Base-by-base conservation (phyloP, 1,140 invertebrate species). In the Drosophila arawakana region DNA sequence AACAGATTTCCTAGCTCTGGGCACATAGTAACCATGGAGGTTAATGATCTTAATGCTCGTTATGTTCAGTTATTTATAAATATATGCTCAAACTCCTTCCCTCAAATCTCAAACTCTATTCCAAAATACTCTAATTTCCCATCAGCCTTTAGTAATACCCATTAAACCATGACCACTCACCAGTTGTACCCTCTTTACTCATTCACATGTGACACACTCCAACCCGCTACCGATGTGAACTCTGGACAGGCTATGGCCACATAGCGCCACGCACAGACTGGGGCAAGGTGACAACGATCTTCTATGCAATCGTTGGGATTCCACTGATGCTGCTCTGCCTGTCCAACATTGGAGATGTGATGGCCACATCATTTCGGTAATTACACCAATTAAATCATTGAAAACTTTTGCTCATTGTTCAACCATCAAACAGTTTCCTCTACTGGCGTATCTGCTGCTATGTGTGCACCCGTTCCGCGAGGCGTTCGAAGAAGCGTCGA, bases 221-320 rank as follows among this genome's bases (percentile, higher is more conserved):
- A 43, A 43, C 41, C 11, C 25, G 15, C 6, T n/a, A 11, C 7
- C 11, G 7, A n/a, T 15, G 50, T 37, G 15, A 15, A 66, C 11
- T 39, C 39, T 65, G 62, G 80, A 80, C 76, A 98, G 98, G 98
- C 43, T 99, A 99, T 93, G 98, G 98, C 11, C 97, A 99, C 92
- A 98, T 99, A 55, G 96, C 97, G 0, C 97, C 97, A 1, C 98
- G 98, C 94, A 99, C 98, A 0, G 94, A 95, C 74, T 96, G 95
- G 91, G 98, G 98, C 13, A 98, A 98, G 93, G 95, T 99, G 63
- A 96, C 97, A 35, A 99, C 98, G 11, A 98, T 99, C 81, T 97
- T 98, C 89, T 99, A 99, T 93, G 98, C 98, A 34, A 97, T 99
- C 83, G 93, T 99, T 74, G 98, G 98, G 15, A 99, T 99, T 78